Percentiles rank a stretch among this genome's conserved stretches.
Evolutionary conservation across 1,140 invertebrate genomes (phyloP).

Genomic region (Cydia amplana): DNA sequence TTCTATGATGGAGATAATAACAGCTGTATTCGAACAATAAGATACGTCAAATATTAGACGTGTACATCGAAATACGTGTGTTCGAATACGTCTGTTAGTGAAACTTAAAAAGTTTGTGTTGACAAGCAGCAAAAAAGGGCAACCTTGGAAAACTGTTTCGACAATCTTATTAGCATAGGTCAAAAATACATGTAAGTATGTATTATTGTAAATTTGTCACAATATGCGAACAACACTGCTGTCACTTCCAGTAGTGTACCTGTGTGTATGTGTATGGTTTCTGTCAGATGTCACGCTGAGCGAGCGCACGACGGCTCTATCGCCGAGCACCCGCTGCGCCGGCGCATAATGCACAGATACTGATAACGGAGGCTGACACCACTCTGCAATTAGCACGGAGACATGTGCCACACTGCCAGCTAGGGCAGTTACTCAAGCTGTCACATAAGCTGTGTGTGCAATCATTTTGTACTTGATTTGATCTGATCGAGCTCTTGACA

Average conservation of each 20-base stretch:
- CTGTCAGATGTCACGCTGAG: constrained; percentile 25
- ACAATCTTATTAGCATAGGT: too few species aligned
- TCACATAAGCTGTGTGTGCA: neutral
- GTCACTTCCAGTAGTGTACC: constrained; percentile 14
- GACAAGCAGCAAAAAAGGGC: too few species aligned
- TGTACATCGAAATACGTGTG: too few species aligned
- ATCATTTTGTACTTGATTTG: neutral
- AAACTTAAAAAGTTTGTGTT: too few species aligned
- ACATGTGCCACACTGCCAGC: neutral
- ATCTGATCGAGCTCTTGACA: neutral
- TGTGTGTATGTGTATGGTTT: neutral
- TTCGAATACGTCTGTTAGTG: too few species aligned
- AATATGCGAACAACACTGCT: neutral
- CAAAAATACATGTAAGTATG: too few species aligned
- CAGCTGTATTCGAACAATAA: too few species aligned
- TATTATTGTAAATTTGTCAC: too few species aligned
- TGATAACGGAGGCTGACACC: constrained; percentile 12
- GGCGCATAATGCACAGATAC: constrained; percentile 15
- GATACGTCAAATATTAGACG: too few species aligned
- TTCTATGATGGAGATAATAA: too few species aligned
- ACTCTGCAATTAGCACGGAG: constrained; percentile 11
- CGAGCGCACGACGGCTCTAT: constrained; percentile 26
- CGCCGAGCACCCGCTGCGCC: constrained; percentile 1
- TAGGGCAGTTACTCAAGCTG: neutral
- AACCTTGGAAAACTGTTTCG: too few species aligned